Evolutionary conservation across 1,140 invertebrate species (phyloP).

Genomic region (Acromyrmex echinatior): DNA sequence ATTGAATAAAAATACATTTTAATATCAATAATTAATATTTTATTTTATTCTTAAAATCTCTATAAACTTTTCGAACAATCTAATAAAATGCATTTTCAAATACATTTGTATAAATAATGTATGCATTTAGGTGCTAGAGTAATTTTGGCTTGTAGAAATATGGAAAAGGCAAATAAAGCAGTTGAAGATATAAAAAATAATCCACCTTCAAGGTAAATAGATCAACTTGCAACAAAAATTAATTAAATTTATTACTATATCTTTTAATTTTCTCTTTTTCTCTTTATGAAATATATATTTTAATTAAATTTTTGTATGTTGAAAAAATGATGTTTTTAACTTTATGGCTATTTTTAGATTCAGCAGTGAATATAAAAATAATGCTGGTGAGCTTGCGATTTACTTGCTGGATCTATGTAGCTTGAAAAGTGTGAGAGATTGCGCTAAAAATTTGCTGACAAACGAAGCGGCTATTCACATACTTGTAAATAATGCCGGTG

Average conservation of each 20-base stretch:
- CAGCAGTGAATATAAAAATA: no score
- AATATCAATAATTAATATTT: background rate
- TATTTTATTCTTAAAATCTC: background rate
- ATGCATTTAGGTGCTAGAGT: background rate
- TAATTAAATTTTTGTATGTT: background rate
- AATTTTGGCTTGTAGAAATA: background rate
- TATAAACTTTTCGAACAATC: background rate
- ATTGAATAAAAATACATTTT: background rate
- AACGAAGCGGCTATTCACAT: no score
- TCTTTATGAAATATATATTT: background rate
- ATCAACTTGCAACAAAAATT: background rate
- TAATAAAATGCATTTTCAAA: background rate
- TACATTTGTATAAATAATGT: background rate
- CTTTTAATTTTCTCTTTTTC: background rate
- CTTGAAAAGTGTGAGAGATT: no score
- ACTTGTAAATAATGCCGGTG: no score
- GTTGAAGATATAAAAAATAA: conserved; percentile 1
- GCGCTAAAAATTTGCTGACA: no score
- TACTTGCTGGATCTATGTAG: no score
- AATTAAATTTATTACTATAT: background rate
- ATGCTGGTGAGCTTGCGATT: no score
- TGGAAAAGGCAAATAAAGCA: background rate
- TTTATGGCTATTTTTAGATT: no score
- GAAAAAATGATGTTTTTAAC: background rate
- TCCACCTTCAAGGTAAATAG: background rate